These are phyloP conservation scores for Zoanthus sansibaricus DNA, from an alignment of 92 coral and sea anemone species.

Conservation along the genomic window DNA sequence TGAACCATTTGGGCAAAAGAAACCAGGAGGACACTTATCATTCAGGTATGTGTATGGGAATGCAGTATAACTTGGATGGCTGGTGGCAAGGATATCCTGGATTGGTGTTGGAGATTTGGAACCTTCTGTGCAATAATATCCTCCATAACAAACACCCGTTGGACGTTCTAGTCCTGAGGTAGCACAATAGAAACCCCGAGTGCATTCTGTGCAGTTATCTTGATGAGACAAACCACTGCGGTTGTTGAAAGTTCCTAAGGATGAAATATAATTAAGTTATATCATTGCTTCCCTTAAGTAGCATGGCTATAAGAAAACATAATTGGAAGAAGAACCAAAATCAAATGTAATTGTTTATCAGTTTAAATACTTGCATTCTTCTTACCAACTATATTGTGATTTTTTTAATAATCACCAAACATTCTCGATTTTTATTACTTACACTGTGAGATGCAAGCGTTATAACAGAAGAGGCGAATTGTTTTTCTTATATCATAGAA, in stretches of 20 bases:
- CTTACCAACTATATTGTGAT: no score
- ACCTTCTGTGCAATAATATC: slow-evolving; percentile 87
- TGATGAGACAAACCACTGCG: slow-evolving; percentile 69
- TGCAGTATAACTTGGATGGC: slow-evolving; percentile 49
- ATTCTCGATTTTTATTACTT: no score
- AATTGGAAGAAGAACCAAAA: no score
- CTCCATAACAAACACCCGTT: slow-evolving; percentile 87
- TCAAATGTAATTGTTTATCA: no score
- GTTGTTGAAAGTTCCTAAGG: slow-evolving; percentile 84
- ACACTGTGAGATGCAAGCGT: no score
- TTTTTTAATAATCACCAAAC: no score
- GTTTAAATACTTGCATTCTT: no score
- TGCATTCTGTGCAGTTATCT: slow-evolving; percentile 86
- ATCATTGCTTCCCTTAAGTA: no score
- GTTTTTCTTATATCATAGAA: no score
- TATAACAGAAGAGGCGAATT: no score
- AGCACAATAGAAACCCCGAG: slow-evolving; percentile 87
- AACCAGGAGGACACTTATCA: slow-evolving; percentile 98
- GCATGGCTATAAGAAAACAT: no score
- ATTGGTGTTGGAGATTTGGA: slow-evolving; percentile 84
- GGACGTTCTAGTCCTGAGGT: slow-evolving; percentile 80
- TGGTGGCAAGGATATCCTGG: slow-evolving; percentile 70
- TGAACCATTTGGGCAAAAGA: slow-evolving; percentile 87
- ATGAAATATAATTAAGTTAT: background rate
- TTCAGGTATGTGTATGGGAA: slow-evolving; percentile 83